Evolutionary conservation across 2,113 vertebrate species (phyloP).

Genomic region (Aythya baeri): DNA sequence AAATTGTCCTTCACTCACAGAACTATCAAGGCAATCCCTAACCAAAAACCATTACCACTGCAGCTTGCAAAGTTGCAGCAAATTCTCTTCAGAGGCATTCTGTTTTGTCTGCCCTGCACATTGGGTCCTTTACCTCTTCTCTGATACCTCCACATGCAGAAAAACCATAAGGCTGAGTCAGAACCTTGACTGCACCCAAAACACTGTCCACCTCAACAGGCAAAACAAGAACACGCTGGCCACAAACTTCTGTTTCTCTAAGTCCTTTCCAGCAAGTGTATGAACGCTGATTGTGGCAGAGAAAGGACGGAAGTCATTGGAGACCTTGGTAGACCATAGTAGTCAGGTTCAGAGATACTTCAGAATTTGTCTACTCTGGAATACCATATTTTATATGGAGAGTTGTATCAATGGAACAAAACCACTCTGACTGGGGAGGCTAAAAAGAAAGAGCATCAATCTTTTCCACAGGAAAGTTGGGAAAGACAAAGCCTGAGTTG

Average conservation of each 20-base stretch:
- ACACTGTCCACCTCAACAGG: background rate
- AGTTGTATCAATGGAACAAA: background rate
- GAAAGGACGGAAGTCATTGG: background rate
- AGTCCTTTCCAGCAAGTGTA: background rate
- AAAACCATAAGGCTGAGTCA: background rate
- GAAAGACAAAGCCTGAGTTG: background rate
- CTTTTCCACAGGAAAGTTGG: background rate
- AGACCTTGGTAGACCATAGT: background rate
- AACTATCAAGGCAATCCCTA: background rate
- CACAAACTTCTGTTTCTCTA: background rate
- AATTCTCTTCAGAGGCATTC: background rate
- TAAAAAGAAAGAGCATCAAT: background rate
- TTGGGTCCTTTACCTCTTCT: background rate
- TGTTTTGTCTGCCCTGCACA: background rate
- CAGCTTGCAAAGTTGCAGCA: background rate
- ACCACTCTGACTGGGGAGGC: background rate
- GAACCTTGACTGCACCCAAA: background rate
- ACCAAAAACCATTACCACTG: conserved; percentile 17
- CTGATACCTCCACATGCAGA: background rate
- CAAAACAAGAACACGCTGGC: background rate
- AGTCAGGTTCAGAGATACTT: background rate
- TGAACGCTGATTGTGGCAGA: background rate
- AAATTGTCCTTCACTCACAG: conserved; percentile 33
- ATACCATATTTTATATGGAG: background rate
- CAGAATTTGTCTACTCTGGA: background rate